Percentiles rank a stretch among this genome's conserved stretches.
Conservation (phyloP, 1,140 invertebrate genomes). For the Anastatus disparis region DNA sequence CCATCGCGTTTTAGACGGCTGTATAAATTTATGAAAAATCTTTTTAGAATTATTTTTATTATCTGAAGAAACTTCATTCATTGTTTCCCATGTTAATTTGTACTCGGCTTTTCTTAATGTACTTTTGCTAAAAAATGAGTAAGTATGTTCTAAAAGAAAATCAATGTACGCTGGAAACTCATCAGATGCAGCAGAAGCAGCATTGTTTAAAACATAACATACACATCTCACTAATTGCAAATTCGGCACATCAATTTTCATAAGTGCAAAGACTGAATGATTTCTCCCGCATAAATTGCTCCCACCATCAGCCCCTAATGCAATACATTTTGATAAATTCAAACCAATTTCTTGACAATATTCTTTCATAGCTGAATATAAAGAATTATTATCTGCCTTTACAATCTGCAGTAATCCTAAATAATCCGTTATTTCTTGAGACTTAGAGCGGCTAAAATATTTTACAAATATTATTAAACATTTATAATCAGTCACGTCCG, state of each 20-base stretch:
- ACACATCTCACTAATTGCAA: conserved; percentile 42
- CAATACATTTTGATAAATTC: conserved; percentile 49
- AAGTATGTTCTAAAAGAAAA: conserved; percentile 44
- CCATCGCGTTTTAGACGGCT: conserved; percentile 57
- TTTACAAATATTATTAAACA: conserved; percentile 55
- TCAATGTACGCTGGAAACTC: conserved; percentile 45
- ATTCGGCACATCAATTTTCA: conserved; percentile 40
- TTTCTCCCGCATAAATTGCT: conserved; percentile 39
- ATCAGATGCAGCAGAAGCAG: conserved; percentile 43
- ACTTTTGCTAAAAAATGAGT: conserved; percentile 45
- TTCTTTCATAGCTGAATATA: conserved; percentile 26
- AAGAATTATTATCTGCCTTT: conserved; percentile 22
- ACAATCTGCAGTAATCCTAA: conserved; percentile 45
- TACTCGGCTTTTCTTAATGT: conserved; percentile 41
- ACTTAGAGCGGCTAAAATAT: conserved; percentile 52
- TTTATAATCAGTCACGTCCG: conserved; percentile 55
- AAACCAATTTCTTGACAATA: conserved; percentile 28
- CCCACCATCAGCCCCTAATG: conserved; percentile 55
- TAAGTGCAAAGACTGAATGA: conserved; percentile 39
- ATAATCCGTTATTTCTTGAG: conserved; percentile 50
- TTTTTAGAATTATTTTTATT: conserved; percentile 7
- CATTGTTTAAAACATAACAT: conserved; percentile 47
- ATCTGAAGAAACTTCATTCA: conserved; percentile 27
- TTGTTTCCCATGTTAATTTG: conserved; percentile 33
- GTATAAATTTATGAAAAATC: conserved; percentile 54